Evolutionary conservation across 2,888 invertebrate genomes (phyloP).

Genomic region (Lochmaea crataegi): DNA sequence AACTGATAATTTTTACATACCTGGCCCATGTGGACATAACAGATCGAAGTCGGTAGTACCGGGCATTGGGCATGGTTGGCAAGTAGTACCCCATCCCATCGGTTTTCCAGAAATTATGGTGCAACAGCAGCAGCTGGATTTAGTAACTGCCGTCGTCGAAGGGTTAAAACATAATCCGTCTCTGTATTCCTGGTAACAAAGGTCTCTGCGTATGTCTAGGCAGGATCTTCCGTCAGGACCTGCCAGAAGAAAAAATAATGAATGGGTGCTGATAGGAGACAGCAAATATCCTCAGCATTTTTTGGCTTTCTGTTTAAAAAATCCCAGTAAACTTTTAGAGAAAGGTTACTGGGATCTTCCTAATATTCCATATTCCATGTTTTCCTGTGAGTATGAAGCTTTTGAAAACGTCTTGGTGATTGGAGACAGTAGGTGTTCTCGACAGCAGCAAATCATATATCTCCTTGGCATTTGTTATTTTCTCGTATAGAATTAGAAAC

Average conservation of each 20-base stretch:
- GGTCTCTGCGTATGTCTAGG: conserved; percentile 82
- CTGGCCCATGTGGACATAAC: conserved; percentile 80
- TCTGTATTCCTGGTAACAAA: conserved; percentile 80
- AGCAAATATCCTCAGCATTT: too few relatives aligned
- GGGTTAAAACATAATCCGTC: conserved; percentile 84
- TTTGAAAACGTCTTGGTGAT: too few relatives aligned
- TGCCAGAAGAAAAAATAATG: not conserved
- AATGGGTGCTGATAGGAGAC: too few relatives aligned
- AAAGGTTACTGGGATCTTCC: too few relatives aligned
- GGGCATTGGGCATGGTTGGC: conserved; percentile 80
- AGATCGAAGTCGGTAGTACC: conserved; percentile 76
- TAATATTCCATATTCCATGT: too few relatives aligned
- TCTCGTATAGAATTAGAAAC: too few relatives aligned
- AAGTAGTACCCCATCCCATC: conserved; percentile 85
- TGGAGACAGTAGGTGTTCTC: too few relatives aligned
- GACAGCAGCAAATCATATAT: too few relatives aligned
- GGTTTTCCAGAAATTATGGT: conserved; percentile 73
- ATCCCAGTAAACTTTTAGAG: too few relatives aligned
- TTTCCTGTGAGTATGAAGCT: too few relatives aligned
- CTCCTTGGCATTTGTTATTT: too few relatives aligned
- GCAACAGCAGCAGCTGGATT: conserved; percentile 88
- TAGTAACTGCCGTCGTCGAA: conserved; percentile 80
- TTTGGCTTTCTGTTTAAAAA: too few relatives aligned
- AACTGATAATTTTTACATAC: conserved; percentile 3
- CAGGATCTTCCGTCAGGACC: conserved; percentile 69